These are phyloP conservation scores for Anadara kagoshimensis DNA, from an alignment of 1,140 invertebrate genomes.

Conservation along the genomic window DNA sequence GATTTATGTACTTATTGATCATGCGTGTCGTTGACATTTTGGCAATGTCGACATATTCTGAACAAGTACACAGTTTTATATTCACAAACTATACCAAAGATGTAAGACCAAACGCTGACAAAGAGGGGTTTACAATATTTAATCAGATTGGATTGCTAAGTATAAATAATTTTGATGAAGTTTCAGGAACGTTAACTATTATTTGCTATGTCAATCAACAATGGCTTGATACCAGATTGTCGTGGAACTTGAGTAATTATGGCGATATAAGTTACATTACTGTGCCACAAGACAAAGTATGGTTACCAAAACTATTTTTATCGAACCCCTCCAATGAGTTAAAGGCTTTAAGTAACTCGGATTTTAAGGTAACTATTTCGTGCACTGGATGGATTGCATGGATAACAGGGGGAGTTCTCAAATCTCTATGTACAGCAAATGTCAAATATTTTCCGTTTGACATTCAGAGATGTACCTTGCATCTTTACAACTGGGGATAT, in stretches of 20 bases:
- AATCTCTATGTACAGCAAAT: conserved; percentile 36
- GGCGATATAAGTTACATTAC: conserved; percentile 64
- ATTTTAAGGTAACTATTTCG: conserved; percentile 11
- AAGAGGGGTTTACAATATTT: too few relatives aligned
- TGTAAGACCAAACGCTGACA: too few relatives aligned
- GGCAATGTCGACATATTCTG: too few relatives aligned
- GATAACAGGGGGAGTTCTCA: neutral
- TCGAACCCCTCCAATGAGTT: conserved; percentile 12
- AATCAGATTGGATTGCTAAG: too few relatives aligned
- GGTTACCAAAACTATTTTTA: conserved; percentile 35
- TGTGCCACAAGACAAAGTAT: conserved; percentile 22
- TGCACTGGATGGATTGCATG: too few relatives aligned
- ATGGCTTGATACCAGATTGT: conserved; percentile 28
- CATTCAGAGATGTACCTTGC: conserved; percentile 28
- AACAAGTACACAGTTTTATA: too few relatives aligned
- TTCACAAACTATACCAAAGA: too few relatives aligned
- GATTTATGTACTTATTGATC: too few relatives aligned
- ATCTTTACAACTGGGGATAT: conserved; percentile 1
- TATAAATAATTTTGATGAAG: too few relatives aligned
- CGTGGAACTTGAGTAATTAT: conserved; percentile 79
- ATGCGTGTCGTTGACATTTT: too few relatives aligned
- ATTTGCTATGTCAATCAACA: conserved; percentile 4
- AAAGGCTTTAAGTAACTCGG: neutral
- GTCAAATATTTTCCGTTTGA: conserved; percentile 42
- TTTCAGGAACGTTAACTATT: neutral